Conservation (phyloP, 2,888 invertebrate genomes). For the Drosophila melanocephala region DNA sequence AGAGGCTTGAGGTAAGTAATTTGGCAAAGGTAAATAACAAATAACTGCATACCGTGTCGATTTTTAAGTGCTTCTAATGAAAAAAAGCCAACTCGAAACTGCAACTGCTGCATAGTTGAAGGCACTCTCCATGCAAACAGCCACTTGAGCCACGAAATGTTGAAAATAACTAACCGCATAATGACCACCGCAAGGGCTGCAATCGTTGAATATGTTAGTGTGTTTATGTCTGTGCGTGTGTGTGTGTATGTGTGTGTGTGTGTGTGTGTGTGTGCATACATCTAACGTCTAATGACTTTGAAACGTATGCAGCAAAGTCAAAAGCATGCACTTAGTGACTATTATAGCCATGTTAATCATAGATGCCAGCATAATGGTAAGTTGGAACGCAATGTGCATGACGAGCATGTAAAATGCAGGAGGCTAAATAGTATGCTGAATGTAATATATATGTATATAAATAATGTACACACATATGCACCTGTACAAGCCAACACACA, state of each 20-base stretch:
- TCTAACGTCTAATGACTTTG: constrained; percentile 63
- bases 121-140: constrained; percentile 61
- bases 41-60: constrained; percentile 75
- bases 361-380: constrained; percentile 72
- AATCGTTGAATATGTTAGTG: constrained; percentile 36
- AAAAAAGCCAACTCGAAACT: constrained; percentile 49
- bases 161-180: constrained; percentile 75
- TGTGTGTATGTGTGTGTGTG: constrained; percentile 18
- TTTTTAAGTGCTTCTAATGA: constrained; percentile 77
- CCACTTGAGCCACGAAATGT: constrained; percentile 75
- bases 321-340: constrained; percentile 79
- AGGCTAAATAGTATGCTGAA: constrained; percentile 14
- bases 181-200: constrained; percentile 62
- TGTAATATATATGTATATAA: neutral
- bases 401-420: constrained; percentile 43
- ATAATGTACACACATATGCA: neutral
- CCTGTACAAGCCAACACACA: neutral
- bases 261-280: constrained; percentile 13
- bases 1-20: constrained; percentile 69
- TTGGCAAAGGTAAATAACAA: constrained; percentile 72
- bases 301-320: constrained; percentile 68
- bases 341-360: constrained; percentile 76
- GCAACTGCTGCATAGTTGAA: constrained; percentile 54
- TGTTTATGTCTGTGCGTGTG: neutral
- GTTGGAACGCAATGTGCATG: constrained; percentile 66